Evolutionary conservation across 2,888 invertebrate genomes (phyloP), one percentile per base, ranked within the genome.

Genomic region (Catocala nupta): DNA sequence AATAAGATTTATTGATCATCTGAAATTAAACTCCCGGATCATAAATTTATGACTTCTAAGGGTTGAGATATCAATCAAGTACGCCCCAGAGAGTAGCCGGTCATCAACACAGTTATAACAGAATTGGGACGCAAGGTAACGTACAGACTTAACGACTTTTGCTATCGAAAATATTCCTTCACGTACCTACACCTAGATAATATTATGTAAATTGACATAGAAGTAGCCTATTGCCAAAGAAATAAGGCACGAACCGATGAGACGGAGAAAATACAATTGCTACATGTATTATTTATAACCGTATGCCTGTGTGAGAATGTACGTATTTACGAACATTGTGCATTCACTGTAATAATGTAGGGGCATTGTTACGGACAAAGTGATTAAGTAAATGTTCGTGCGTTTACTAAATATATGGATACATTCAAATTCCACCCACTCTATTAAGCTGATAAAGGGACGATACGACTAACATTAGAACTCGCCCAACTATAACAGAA

Each of bases 21-120:
- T 43, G 47, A 74, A 77, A 75, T 71, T 57, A 69, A 65, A 69
- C 60, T 65, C 36, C 8, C 43, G 39, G 62, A 64, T 64, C 48
- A 64, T 48, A 67, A 67, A 74, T 75, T 71, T 67, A 74, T 64
- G 63, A 74, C 68, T 67, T 56, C 54, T 55, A 60, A 61, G 42
- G 69, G 53, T 44, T 34, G 49, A 50, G 54, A 50, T 63, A 77
- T 75, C 67, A 71, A 77, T 75, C 71, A 74, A 77, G 52, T 65
- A 61, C 49, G 61, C 66, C 61, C 66, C 44, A 44, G 59, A 69
- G 59, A 58, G 58, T 25, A 39, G 43, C 43, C 39, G 44, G 25
- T 25, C 8, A 45, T 25, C 56, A 59, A 42, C 61, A 56, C 57
- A 52, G 60, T 65, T 56, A 62, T 47, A 63, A 67, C 13, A 34